A percentile compares a stretch with the other conserved stretches of the same genome.
Conservation (phyloP, 2,888 invertebrate genomes). For the Pherbina coryleti region DNA sequence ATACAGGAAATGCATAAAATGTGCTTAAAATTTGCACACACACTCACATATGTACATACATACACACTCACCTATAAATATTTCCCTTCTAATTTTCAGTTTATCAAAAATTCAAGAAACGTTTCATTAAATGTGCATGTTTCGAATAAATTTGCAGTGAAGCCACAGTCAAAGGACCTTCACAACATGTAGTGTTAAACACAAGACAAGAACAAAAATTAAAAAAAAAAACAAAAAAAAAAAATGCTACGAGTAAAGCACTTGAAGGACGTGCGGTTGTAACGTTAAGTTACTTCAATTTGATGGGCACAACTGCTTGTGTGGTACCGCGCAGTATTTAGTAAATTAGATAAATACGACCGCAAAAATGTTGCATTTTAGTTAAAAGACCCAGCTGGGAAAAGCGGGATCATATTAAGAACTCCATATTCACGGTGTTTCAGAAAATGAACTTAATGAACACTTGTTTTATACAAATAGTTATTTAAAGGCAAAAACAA, state of each 20-base stretch:
- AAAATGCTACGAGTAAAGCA: conserved; percentile 46
- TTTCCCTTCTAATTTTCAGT: conserved; percentile 41
- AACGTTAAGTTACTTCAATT: not conserved
- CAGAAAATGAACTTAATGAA: too few relatives aligned
- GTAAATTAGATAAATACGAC: conserved; percentile 26
- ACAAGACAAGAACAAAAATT: not conserved
- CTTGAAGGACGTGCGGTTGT: conserved; percentile 5
- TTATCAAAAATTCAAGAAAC: conserved; percentile 65
- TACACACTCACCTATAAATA: not conserved
- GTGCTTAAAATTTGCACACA: conserved; percentile 21
- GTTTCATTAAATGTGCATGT: conserved; percentile 66
- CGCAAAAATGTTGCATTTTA: not conserved
- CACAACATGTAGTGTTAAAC: not conserved
- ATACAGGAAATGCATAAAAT: conserved; percentile 13
- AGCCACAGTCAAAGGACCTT: conserved; percentile 42
- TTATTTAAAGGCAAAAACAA: too few relatives aligned
- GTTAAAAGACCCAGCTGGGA: not conserved
- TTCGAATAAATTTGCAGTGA: conserved; percentile 58
- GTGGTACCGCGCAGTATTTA: conserved; percentile 7
- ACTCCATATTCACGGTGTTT: too few relatives aligned
- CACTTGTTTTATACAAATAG: too few relatives aligned
- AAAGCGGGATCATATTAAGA: too few relatives aligned
- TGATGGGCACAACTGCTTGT: not conserved
- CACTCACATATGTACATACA: not conserved
- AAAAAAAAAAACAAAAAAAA: conserved; percentile 43